Percentiles rank a stretch among this genome's conserved stretches.
Evolutionary conservation across 23 tunicate genomes (phyloP).

Genomic region (Ascidia mentula): DNA sequence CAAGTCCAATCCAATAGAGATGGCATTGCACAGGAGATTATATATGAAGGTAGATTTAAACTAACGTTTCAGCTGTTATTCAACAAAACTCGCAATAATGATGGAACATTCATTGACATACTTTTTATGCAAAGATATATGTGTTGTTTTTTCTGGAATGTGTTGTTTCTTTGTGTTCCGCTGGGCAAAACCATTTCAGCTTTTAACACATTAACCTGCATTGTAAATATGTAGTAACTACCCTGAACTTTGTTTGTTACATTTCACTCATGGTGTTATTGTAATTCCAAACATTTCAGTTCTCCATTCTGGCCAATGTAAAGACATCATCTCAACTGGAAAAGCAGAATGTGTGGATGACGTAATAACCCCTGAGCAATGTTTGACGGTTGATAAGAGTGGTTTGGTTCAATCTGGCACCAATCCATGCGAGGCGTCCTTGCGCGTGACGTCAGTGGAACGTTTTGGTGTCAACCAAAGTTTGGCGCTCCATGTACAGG

Average conservation of each 20-base stretch:
- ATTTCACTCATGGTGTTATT: too few species aligned
- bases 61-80: too few species aligned
- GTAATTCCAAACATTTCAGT: too few species aligned
- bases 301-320: background rate
- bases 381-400: constrained; percentile 18
- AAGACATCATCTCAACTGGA: background rate
- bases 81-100: too few species aligned
- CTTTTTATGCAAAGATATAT: too few species aligned
- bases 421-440: constrained; percentile 61
- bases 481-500: constrained; percentile 61
- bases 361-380: background rate
- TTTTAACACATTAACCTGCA: too few species aligned
- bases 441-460: constrained; percentile 69
- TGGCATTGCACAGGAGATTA: constrained; percentile 42
- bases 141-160: too few species aligned
- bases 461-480: constrained; percentile 69
- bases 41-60: constrained; percentile 47
- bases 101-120: too few species aligned
- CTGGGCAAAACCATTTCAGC: too few species aligned
- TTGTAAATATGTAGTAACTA: too few species aligned
- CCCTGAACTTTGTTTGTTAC: too few species aligned
- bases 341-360: constrained; percentile 6
- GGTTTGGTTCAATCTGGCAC: constrained; percentile 42
- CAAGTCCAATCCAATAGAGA: constrained; percentile 65
- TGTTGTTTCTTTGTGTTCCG: too few species aligned